Conservation (phyloP, 2,888 invertebrate species). For the Drosophila algonquin region DNA sequence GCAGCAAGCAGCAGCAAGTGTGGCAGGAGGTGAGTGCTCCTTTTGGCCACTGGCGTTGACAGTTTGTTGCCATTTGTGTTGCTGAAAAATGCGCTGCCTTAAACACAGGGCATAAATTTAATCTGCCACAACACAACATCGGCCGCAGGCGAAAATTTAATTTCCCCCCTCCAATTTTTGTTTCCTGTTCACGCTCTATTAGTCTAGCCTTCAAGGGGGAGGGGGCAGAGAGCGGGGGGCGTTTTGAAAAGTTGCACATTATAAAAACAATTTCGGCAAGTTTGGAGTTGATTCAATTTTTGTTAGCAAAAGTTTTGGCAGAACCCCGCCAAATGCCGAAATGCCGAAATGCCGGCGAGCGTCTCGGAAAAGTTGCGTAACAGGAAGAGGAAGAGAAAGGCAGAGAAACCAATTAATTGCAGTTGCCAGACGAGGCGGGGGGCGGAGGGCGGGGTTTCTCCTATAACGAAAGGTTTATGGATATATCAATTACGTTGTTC, state of each 20-base stretch:
- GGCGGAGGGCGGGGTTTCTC: not conserved
- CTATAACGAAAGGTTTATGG: not conserved
- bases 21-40: conserved; percentile 4
- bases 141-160: conserved; percentile 38
- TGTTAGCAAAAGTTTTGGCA: conserved; percentile 56
- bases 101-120: conserved; percentile 57
- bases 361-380: not conserved
- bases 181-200: conserved; percentile 50
- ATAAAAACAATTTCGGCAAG: conserved; percentile 73
- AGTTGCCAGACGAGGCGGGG: too few species aligned
- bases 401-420: conserved; percentile 53
- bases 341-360: conserved; percentile 45
- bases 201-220: conserved; percentile 27
- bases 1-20: conserved; percentile 5
- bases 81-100: conserved; percentile 50
- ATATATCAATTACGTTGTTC: not conserved
- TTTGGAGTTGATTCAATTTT: conserved; percentile 72
- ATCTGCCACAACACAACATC: conserved; percentile 43
- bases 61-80: conserved; percentile 54
- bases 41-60: conserved; percentile 50
- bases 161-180: conserved; percentile 8
- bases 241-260: conserved; percentile 60
- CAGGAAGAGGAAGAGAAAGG: not conserved
- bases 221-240: not conserved
- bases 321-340: conserved; percentile 44